These are phyloP conservation scores for Ornithoptera alexandrae DNA, from an alignment of 2,888 invertebrate species.

Conservation along the genomic window DNA sequence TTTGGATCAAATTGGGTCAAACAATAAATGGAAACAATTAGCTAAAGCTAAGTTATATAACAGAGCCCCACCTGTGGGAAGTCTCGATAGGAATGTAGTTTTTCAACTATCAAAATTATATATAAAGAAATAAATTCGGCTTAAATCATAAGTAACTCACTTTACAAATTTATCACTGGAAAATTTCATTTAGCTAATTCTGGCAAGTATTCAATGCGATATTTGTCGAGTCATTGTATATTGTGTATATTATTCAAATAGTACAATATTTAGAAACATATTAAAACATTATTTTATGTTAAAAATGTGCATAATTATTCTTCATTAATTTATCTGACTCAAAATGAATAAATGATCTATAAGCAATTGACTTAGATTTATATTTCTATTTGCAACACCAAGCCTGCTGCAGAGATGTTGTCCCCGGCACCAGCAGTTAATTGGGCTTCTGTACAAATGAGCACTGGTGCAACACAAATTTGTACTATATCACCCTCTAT, in stretches of 20 bases:
- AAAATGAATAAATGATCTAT: background rate
- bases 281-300: too few relatives aligned
- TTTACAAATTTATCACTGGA: background rate
- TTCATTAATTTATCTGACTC: background rate
- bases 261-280: background rate
- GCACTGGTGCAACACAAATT: slow-evolving; percentile 90
- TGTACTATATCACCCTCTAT: slow-evolving; percentile 76
- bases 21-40: background rate
- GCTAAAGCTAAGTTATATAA: background rate
- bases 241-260: background rate
- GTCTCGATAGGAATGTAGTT: background rate
- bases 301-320: too few relatives aligned
- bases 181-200: background rate
- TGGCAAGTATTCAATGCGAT: background rate
- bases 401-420: slow-evolving; percentile 93
- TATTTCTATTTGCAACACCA: slow-evolving; percentile 83
- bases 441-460: slow-evolving; percentile 89
- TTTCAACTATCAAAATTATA: background rate
- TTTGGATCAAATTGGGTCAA: background rate
- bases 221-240: background rate
- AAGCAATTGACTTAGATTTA: slow-evolving; percentile 43
- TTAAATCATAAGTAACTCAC: background rate
- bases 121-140: background rate
- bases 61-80: too few relatives aligned
- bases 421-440: slow-evolving; percentile 93